Percentiles rank a stretch among this genome's conserved stretches.
These are phyloP conservation scores for Anguilla marmorata DNA, from an alignment of 2,797 vertebrate species.

Conservation along the genomic window DNA sequence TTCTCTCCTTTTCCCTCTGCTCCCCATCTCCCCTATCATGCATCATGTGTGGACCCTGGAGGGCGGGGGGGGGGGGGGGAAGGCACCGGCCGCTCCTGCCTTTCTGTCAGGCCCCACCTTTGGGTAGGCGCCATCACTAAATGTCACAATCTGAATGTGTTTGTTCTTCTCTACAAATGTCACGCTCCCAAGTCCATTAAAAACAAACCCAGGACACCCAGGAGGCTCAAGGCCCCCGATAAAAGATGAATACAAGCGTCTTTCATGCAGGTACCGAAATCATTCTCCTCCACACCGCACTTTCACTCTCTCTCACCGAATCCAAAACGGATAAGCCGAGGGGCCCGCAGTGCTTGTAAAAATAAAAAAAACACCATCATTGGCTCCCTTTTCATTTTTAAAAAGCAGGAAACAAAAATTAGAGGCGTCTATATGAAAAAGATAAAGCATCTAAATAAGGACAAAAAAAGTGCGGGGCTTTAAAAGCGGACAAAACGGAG, in stretches of 20 bases:
- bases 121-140: not conserved
- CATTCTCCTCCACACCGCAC: not conserved
- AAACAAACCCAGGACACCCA: not conserved
- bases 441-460: not conserved
- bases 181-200: not conserved
- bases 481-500: slow-evolving; percentile 44
- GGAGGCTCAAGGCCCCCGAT: not conserved
- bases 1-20: too few relatives aligned
- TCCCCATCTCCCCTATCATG: not conserved
- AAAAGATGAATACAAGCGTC: not conserved
- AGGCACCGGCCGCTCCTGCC: not conserved
- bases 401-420: not conserved
- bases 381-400: not conserved
- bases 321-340: not conserved
- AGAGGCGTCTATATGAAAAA: not conserved
- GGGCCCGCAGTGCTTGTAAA: not conserved
- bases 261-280: not conserved
- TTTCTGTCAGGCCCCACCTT: not conserved
- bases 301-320: not conserved
- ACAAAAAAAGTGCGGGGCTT: slow-evolving; percentile 19
- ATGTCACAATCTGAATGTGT: slow-evolving; percentile 3
- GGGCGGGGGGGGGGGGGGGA: not conserved
- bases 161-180: not conserved
- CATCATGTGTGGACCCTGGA: not conserved
- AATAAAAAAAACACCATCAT: not conserved